These are phyloP conservation scores for Diaprepes abbreviatus DNA, from an alignment of 2,888 invertebrate species.

Conservation along the genomic window DNA sequence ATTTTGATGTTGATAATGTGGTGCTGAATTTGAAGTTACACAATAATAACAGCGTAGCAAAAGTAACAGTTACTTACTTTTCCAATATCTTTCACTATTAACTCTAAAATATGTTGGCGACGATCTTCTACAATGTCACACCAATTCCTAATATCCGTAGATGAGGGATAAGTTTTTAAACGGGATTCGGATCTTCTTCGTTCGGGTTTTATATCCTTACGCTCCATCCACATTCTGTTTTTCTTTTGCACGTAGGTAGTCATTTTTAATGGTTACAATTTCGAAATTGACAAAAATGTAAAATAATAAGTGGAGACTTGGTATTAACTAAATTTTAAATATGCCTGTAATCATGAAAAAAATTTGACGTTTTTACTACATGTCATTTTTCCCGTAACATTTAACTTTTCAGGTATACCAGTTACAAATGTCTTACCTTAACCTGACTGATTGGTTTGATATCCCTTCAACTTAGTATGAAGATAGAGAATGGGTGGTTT, in stretches of 20 bases:
- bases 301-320: background rate
- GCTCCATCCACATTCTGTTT: conserved; percentile 45
- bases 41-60: too few relatives aligned
- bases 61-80: conserved; percentile 49
- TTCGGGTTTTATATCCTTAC: conserved; percentile 42
- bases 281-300: conserved; percentile 7
- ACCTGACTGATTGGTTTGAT: too few relatives aligned
- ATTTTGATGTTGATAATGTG: too few relatives aligned
- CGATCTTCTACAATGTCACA: conserved; percentile 71
- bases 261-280: conserved; percentile 32
- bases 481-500: too few relatives aligned
- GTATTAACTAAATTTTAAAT: conserved; percentile 6
- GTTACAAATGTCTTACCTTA: background rate
- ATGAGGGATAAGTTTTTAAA: conserved; percentile 71
- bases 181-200: conserved; percentile 68
- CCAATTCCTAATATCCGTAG: conserved; percentile 74
- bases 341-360: background rate
- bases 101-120: conserved; percentile 72
- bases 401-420: background rate
- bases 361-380: conserved; percentile 6
- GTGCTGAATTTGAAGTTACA: too few relatives aligned
- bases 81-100: conserved; percentile 64
- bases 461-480: too few relatives aligned
- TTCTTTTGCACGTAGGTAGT: conserved; percentile 50
- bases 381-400: background rate